Conservation (phyloP, 2,797 vertebrate genomes). For the Sebastes reedi region DNA sequence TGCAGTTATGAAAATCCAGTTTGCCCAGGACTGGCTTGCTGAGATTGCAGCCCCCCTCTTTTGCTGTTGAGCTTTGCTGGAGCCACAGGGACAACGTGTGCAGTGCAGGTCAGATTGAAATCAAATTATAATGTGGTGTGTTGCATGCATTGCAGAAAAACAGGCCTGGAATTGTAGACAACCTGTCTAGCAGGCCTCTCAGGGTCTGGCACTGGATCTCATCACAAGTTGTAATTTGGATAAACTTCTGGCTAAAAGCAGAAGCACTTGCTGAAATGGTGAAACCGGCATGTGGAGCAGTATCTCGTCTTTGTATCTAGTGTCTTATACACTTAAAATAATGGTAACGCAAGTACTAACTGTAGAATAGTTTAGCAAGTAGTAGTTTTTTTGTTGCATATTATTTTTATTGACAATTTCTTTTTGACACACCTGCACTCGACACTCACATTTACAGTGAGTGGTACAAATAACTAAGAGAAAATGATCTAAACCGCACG, state of each 20-base stretch:
- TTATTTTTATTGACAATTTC: too few relatives aligned
- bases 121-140: conserved; percentile 27
- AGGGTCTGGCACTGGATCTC: not conserved
- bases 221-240: conserved; percentile 49
- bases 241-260: conserved; percentile 30
- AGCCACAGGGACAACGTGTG: conserved; percentile 19
- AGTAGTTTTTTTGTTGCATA: not conserved
- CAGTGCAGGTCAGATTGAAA: conserved; percentile 37
- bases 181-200: conserved; percentile 8
- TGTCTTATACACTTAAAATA: not conserved
- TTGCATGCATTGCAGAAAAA: not conserved
- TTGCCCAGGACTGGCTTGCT: not conserved
- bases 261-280: conserved; percentile 18
- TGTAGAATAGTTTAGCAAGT: not conserved
- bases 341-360: not conserved
- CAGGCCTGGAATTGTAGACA: not conserved
- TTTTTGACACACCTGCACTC: too few relatives aligned
- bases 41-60: not conserved
- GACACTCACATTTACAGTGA: too few relatives aligned
- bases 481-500: too few relatives aligned
- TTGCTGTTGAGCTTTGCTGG: not conserved
- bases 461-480: too few relatives aligned
- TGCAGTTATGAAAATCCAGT: not conserved
- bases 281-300: not conserved
- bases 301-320: not conserved